A percentile compares a stretch with the other conserved stretches of the same genome.
Conservation (phyloP, 2,888 invertebrate species). For the Platycheirus rosarum region DNA sequence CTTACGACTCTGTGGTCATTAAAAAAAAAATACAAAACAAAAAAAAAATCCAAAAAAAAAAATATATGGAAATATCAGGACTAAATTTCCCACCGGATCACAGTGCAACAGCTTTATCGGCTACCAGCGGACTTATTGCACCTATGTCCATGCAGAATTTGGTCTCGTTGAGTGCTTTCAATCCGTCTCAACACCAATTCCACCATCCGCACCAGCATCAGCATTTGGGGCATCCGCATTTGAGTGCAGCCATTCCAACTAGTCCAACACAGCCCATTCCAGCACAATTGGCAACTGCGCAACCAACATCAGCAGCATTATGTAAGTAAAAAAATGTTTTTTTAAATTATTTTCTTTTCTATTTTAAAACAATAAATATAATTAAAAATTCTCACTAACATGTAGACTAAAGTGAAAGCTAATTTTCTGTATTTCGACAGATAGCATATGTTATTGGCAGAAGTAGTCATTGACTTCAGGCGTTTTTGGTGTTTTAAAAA, state of each 20-base stretch:
- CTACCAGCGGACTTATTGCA: slow-evolving; percentile 84
- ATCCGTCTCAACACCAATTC: slow-evolving; percentile 76
- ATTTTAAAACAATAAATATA: not conserved
- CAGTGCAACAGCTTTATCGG: slow-evolving; percentile 81
- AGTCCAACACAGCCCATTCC: slow-evolving; percentile 75
- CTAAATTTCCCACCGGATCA: slow-evolving; percentile 83
- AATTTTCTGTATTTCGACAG: slow-evolving; percentile 18
- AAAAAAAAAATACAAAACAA: slow-evolving; percentile 77
- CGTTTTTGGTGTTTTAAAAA: slow-evolving; percentile 3
- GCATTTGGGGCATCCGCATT: slow-evolving; percentile 69
- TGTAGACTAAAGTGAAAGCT: slow-evolving; percentile 22
- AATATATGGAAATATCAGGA: slow-evolving; percentile 82
- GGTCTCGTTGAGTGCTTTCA: slow-evolving; percentile 86
- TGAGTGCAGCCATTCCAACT: slow-evolving; percentile 83
- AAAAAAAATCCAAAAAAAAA: slow-evolving; percentile 75
- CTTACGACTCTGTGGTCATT: slow-evolving; percentile 83
- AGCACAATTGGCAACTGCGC: slow-evolving; percentile 78
- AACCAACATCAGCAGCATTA: slow-evolving; percentile 81
- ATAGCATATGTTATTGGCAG: not conserved
- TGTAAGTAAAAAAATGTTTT: slow-evolving; percentile 78
- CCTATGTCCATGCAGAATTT: slow-evolving; percentile 96
- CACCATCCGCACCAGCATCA: slow-evolving; percentile 67
- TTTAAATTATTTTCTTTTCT: not conserved
- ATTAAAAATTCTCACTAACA: slow-evolving; percentile 8
- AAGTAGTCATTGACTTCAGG: slow-evolving; percentile 5